A percentile compares a stretch with the other conserved stretches of the same genome.
phyloP scores from a whole-genome alignment of 2,113 vertebrate species.

The Pogona vitticeps region DNA sequence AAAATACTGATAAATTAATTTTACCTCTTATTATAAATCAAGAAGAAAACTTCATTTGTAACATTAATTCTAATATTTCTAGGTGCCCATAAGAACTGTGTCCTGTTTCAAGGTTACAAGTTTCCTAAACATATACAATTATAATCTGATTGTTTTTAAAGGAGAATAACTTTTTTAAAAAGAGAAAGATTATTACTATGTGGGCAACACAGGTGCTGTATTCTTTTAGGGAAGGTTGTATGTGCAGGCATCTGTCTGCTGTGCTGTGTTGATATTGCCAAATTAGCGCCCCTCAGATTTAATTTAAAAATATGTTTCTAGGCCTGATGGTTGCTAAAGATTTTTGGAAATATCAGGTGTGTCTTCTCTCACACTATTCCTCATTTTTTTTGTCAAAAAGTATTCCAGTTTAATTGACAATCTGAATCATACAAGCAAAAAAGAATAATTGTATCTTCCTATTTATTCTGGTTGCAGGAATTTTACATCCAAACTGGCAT shows the following conservation, averaged over 20 bases:
- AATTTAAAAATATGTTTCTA: neutral
- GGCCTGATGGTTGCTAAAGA: neutral
- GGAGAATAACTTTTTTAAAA: conserved; percentile 16
- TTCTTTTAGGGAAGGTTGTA: neutral
- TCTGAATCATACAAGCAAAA: neutral
- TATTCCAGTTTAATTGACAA: neutral
- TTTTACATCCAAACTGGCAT: neutral
- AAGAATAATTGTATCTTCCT: neutral
- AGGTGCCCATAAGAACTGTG: neutral
- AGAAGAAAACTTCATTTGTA: neutral
- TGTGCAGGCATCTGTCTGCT: neutral
- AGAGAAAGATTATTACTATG: neutral
- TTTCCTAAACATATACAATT: neutral
- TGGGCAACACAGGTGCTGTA: neutral
- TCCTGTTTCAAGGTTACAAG: neutral
- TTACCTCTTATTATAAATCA: neutral
- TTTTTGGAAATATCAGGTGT: neutral
- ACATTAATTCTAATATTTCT: neutral
- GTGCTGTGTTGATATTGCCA: neutral
- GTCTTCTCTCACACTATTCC: neutral
- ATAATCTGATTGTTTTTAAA: neutral
- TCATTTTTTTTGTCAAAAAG: neutral
- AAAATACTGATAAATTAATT: neutral
- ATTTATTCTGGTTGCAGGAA: neutral
- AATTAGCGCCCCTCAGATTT: too few relatives aligned